Conservation (phyloP, 2,888 invertebrate species). For the Diaprepes abbreviatus region DNA sequence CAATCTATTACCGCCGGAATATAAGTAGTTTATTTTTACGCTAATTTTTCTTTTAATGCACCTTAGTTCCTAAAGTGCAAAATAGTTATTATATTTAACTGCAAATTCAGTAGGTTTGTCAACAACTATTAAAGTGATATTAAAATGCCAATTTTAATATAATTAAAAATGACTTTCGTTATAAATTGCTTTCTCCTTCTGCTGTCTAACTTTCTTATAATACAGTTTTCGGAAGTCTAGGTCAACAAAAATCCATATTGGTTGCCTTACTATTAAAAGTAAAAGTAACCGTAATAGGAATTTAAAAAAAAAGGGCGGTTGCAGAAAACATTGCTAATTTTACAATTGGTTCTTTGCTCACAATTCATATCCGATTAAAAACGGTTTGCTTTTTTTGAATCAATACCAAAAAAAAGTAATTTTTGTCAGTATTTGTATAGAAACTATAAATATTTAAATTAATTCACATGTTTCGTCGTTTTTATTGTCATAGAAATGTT, state of each 20-base stretch:
- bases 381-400: neutral
- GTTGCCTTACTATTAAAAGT: neutral
- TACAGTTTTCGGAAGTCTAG: neutral
- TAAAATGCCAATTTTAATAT: neutral
- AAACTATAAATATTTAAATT: conserved; percentile 1
- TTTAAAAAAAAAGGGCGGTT: conserved; percentile 14
- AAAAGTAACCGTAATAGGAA: conserved; percentile 2
- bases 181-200: conserved; percentile 8
- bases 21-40: too few relatives aligned
- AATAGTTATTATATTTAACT: too few relatives aligned
- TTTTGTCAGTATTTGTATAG: neutral
- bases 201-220: neutral
- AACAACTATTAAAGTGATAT: too few relatives aligned
- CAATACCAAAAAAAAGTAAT: neutral
- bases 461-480: neutral
- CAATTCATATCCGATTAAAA: neutral
- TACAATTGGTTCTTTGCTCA: neutral
- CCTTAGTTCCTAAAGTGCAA: too few relatives aligned
- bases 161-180: conserved; percentile 11
- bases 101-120: too few relatives aligned
- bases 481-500: neutral
- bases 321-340: neutral
- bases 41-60: too few relatives aligned
- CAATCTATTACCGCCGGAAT: too few relatives aligned
- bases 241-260: conserved; percentile 2